Conservation (phyloP, 1,140 invertebrate genomes). For the Euura saliciscinereae region DNA sequence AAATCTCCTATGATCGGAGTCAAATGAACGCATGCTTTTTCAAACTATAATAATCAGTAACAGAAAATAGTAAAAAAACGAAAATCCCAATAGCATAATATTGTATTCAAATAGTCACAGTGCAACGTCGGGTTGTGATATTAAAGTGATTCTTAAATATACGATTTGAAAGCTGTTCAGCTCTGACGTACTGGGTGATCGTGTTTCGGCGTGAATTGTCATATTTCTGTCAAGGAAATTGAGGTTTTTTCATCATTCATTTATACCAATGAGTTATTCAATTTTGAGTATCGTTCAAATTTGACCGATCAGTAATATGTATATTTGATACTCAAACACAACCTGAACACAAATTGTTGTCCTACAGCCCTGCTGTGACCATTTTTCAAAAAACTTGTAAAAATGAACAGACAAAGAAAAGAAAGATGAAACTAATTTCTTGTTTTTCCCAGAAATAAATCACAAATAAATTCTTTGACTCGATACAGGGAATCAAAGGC, state of each 20-base stretch:
- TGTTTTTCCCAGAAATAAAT: background rate
- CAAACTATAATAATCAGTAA: background rate
- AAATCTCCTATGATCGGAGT: background rate
- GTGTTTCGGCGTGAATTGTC: background rate
- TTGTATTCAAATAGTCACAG: background rate
- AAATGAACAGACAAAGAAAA: background rate
- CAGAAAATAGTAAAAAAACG: background rate
- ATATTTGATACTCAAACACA: background rate
- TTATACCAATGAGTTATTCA: background rate
- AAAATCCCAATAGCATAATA: background rate
- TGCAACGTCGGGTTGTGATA: constrained; percentile 2
- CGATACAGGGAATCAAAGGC: background rate
- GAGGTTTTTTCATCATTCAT: background rate
- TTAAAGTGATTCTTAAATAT: background rate
- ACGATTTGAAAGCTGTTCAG: background rate
- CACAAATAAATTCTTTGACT: background rate
- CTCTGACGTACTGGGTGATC: background rate
- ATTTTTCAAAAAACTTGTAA: background rate
- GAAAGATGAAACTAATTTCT: background rate
- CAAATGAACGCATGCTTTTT: background rate
- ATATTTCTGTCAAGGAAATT: background rate
- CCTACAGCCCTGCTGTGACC: background rate
- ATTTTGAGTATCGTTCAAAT: background rate
- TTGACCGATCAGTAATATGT: no score
- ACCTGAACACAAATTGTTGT: background rate